A percentile compares a stretch with the other conserved stretches of the same genome.
Evolutionary conservation across 2,113 vertebrate species (phyloP).

Genomic region (Sebastes schlegelii): DNA sequence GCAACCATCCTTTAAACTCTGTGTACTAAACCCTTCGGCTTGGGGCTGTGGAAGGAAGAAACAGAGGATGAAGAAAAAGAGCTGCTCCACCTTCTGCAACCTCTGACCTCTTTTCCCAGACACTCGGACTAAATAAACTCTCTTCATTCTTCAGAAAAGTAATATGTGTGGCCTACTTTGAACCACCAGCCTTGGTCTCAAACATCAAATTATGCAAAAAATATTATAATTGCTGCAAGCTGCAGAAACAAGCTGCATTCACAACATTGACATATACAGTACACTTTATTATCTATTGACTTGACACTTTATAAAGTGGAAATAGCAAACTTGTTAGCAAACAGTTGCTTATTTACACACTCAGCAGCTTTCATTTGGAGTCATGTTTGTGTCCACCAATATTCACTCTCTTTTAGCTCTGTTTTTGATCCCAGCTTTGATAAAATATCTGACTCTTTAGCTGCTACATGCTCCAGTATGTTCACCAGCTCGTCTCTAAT

Average conservation of each 20-base stretch:
- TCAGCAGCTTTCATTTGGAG: not conserved
- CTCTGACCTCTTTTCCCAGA: conserved; percentile 35
- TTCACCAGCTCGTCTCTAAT: not conserved
- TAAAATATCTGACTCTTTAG: not conserved
- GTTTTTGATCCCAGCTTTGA: not conserved
- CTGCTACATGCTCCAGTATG: not conserved
- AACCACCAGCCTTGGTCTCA: not conserved
- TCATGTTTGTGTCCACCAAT: not conserved
- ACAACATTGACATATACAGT: not conserved
- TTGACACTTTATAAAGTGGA: not conserved
- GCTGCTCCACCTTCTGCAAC: not conserved
- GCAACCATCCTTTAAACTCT: conserved; percentile 37
- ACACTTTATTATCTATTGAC: not conserved
- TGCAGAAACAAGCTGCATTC: not conserved
- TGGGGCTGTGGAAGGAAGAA: conserved; percentile 8
- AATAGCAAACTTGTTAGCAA: not conserved
- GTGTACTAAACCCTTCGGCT: conserved; percentile 28
- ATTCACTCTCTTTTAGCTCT: not conserved
- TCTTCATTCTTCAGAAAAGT: not conserved
- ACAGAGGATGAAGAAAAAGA: conserved; percentile 11
- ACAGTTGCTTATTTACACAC: not conserved
- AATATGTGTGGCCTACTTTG: not conserved
- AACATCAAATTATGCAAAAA: not conserved
- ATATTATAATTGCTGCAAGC: not conserved
- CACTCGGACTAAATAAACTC: conserved; percentile 15